Evolutionary conservation across 2,797 vertebrate species (phyloP), one percentile per base, ranked within the genome.

Genomic region (Holocentrus rufus): DNA sequence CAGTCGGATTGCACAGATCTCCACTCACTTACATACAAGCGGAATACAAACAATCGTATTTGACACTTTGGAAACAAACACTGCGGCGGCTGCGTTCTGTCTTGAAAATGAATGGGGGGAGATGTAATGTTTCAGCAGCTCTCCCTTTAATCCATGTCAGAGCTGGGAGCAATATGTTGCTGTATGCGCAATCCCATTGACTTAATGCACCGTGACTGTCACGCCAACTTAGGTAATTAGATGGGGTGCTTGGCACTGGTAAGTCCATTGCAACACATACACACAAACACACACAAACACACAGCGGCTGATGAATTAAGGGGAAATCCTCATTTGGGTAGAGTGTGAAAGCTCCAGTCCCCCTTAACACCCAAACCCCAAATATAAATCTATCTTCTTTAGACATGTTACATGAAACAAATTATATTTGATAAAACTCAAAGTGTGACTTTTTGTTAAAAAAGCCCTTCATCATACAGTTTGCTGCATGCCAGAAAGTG

Each of bases 141-240:
- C 39, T 15, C 0, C 31, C 14, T 59, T 52, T 75, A 55, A 82
- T 60, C 7, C 73, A 22, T 23, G 1, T 31, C 46, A 9, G 31
- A 69, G 64, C 56, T 13, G 53, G 5, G 39, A 42, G 39, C 39
- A 42, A 42, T 11, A 13, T 7, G 39, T 42, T 14, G 39, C 39
- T n/a, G 14, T 0, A 4, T 30, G 20, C 50, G 39, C 46, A 55
- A 44, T 73, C 69, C 55, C 52, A 36, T 60, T 56, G 39, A 27
- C 18, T 66, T 23, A 66, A 82, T 63, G 68, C 66, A 3, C 55
- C 72, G 2, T 44, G 74, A 74, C 71, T 47, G 81, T 76, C 72
- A 78, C 4, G 3, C 68, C 55, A 82, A 55, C 27, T 59, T 30
- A 44, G 13, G 25, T 56, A 22, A 77, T 85, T 34, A 70, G 57